Percentiles rank a stretch among this genome's conserved stretches.
These are phyloP conservation scores for Thamnaconus septentrionalis DNA, from an alignment of 2,113 vertebrate species.

Conservation along the genomic window DNA sequence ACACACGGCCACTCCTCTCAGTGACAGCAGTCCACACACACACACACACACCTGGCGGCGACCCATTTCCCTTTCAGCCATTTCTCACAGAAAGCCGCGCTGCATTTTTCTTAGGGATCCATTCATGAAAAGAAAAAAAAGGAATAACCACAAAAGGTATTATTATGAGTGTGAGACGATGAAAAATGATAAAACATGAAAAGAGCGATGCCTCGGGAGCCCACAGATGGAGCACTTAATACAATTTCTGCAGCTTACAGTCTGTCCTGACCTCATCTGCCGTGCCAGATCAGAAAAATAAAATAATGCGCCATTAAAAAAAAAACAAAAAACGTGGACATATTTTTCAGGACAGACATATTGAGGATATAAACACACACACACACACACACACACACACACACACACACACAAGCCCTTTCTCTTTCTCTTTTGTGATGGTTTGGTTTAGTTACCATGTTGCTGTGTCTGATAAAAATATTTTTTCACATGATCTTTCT, in stretches of 20 bases:
- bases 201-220: conserved; percentile 47
- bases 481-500: no score
- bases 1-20: not conserved
- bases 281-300: conserved; percentile 67
- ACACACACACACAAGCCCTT: conserved; percentile 1
- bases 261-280: conserved; percentile 69
- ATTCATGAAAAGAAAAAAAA: not conserved
- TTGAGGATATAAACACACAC: conserved; percentile 36
- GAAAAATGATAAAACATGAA: conserved; percentile 55
- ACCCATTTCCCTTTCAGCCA: no score
- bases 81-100: no score
- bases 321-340: conserved; percentile 13
- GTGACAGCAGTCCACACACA: no score
- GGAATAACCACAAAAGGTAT: conserved; percentile 37
- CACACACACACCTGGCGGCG: no score
- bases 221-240: conserved; percentile 73
- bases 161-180: conserved; percentile 43
- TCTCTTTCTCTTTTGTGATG: conserved; percentile 2
- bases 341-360: conserved; percentile 57
- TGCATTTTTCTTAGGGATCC: no score
- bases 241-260: conserved; percentile 73
- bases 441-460: conserved; percentile 3
- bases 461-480: no score
- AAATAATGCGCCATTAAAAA: conserved; percentile 63
- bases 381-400: not conserved